phyloP scores from a whole-genome alignment of 2,797 vertebrate species.

The Phaenicophaeus curvirostris region DNA sequence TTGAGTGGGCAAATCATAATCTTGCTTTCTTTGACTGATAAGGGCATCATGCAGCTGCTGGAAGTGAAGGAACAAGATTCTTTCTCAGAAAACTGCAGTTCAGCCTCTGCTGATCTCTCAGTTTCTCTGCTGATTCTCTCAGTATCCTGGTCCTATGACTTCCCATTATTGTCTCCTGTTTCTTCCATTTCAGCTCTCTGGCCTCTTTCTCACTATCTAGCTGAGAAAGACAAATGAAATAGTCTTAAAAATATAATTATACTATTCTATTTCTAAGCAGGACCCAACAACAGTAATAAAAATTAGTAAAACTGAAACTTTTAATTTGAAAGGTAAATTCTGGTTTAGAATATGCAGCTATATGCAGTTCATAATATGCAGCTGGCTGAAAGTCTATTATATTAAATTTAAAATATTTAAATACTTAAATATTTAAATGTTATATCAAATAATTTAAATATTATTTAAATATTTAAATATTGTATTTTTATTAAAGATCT shows the following conservation, averaged over 20 bases:
- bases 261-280: background rate
- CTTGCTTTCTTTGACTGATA: background rate
- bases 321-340: background rate
- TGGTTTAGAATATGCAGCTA: background rate
- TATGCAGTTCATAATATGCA: background rate
- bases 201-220: background rate
- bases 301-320: background rate
- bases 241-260: background rate
- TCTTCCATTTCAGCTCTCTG: background rate
- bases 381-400: background rate
- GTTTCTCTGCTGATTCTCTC: too few species aligned
- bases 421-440: too few species aligned
- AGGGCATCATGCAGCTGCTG: background rate
- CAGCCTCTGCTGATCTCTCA: background rate
- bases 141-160: too few species aligned
- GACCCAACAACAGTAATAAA: background rate
- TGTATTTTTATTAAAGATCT: background rate
- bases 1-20: background rate
- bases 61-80: background rate
- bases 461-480: too few species aligned
- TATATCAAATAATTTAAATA: too few species aligned
- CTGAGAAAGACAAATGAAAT: background rate
- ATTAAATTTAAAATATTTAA: too few species aligned
- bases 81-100: background rate
- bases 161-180: fast-evolving